Conservation (phyloP, 2,113 vertebrate genomes). For the Tenebrosternarchus preto region DNA sequence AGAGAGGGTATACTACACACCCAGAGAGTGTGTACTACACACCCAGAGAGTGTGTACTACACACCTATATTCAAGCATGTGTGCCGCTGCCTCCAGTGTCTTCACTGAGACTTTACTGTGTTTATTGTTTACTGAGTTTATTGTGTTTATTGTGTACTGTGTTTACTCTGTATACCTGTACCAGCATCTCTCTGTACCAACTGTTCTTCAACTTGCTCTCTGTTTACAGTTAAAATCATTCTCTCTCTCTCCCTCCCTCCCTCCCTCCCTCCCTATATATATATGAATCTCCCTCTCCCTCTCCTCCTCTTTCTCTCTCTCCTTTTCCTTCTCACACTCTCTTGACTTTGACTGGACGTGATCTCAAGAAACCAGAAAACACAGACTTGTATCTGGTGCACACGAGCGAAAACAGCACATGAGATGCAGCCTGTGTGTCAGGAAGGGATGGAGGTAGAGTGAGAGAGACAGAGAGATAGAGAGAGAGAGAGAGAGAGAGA, state of each 20-base stretch:
- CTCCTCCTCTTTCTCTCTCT: not conserved
- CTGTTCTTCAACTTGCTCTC: too few species aligned
- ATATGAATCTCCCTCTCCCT: not conserved
- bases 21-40: too few species aligned
- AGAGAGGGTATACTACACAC: too few species aligned
- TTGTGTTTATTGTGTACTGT: not conserved
- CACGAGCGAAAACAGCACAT: conserved; percentile 23
- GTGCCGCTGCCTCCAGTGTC: too few species aligned
- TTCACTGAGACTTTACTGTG: too few species aligned
- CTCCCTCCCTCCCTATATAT: not conserved
- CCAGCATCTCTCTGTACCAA: too few species aligned
- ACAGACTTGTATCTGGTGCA: conserved; percentile 13
- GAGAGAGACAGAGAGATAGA: conserved; percentile 15
- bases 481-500: conserved; percentile 20
- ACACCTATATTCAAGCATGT: too few species aligned
- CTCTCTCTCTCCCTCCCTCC: conserved; percentile 50
- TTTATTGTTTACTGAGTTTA: not conserved
- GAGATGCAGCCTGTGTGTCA: conserved; percentile 20
- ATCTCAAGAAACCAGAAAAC: too few species aligned
- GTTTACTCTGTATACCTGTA: not conserved
- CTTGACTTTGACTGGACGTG: too few species aligned
- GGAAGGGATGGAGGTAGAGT: too few species aligned
- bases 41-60: too few species aligned
- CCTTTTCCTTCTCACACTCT: conserved; percentile 18
- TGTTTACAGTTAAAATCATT: not conserved